Evolutionary conservation across 2,888 invertebrate genomes (phyloP).

Genomic region (Drosophila pseudotakahashii): DNA sequence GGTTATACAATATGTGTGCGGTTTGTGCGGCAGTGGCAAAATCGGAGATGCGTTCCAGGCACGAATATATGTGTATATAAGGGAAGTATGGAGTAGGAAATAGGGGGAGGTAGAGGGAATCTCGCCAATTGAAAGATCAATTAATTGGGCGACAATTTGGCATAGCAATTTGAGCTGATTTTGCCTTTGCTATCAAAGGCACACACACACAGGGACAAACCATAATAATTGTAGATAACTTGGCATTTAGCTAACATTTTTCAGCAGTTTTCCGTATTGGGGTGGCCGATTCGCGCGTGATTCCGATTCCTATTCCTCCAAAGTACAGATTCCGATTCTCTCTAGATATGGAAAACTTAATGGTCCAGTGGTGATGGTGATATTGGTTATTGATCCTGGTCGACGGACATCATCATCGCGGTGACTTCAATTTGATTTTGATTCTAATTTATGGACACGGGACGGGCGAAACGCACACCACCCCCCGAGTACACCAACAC

Average conservation of each 20-base stretch:
- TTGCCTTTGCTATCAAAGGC: slow-evolving; percentile 30
- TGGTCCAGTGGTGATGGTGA: background rate
- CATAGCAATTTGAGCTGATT: slow-evolving; percentile 30
- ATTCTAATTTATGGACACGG: slow-evolving; percentile 43
- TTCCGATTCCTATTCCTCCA: slow-evolving; percentile 39
- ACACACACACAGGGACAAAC: slow-evolving; percentile 41
- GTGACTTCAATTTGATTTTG: slow-evolving; percentile 18
- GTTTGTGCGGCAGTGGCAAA: background rate
- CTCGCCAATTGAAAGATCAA: slow-evolving; percentile 40
- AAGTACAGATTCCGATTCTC: slow-evolving; percentile 28
- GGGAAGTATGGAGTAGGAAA: slow-evolving; percentile 1
- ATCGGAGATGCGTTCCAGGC: background rate
- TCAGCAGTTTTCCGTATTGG: slow-evolving; percentile 61
- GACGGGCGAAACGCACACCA: slow-evolving; percentile 27
- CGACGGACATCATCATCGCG: slow-evolving; percentile 18
- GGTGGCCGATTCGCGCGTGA: slow-evolving; percentile 62
- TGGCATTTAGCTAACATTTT: slow-evolving; percentile 75
- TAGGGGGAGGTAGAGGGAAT: background rate
- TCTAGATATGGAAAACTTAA: slow-evolving; percentile 23
- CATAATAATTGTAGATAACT: slow-evolving; percentile 77
- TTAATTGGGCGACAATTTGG: slow-evolving; percentile 38
- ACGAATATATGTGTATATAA: slow-evolving; percentile 1
- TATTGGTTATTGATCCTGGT: slow-evolving; percentile 26
- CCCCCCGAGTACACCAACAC: slow-evolving; percentile 31
- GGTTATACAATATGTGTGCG: slow-evolving; percentile 67